Percentiles rank a stretch among this genome's conserved stretches.
These are phyloP conservation scores for Hesperophylax magnus DNA, from an alignment of 1,140 invertebrate species.

Conservation along the genomic window DNA sequence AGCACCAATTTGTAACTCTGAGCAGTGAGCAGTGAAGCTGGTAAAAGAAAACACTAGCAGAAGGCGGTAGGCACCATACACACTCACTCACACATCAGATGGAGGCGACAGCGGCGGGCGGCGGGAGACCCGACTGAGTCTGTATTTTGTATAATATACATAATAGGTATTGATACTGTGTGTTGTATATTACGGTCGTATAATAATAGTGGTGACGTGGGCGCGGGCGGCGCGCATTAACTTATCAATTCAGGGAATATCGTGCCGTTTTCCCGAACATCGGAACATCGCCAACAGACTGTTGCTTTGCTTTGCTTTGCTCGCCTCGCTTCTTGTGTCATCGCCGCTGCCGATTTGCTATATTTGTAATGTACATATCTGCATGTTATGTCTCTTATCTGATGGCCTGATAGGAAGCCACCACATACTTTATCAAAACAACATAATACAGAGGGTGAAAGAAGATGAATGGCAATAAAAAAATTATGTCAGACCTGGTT, in stretches of 20 bases:
- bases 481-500: too few relatives aligned
- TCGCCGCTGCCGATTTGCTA: neutral
- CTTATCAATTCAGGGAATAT: conserved; percentile 21
- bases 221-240: neutral
- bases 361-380: neutral
- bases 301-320: neutral
- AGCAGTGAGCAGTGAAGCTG: too few relatives aligned
- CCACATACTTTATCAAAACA: too few relatives aligned
- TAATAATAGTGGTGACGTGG: conserved; percentile 4
- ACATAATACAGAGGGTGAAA: too few relatives aligned
- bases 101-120: neutral
- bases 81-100: neutral
- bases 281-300: neutral
- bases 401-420: too few relatives aligned
- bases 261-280: conserved; percentile 21
- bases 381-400: too few relatives aligned
- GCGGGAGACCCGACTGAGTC: neutral
- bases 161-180: neutral
- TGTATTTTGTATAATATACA: too few relatives aligned
- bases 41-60: too few relatives aligned
- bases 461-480: too few relatives aligned
- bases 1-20: too few relatives aligned
- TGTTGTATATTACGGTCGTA: neutral
- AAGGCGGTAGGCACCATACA: too few relatives aligned
- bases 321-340: neutral